Conservation (phyloP, 2,797 vertebrate genomes). For the Pangasius djambal region DNA sequence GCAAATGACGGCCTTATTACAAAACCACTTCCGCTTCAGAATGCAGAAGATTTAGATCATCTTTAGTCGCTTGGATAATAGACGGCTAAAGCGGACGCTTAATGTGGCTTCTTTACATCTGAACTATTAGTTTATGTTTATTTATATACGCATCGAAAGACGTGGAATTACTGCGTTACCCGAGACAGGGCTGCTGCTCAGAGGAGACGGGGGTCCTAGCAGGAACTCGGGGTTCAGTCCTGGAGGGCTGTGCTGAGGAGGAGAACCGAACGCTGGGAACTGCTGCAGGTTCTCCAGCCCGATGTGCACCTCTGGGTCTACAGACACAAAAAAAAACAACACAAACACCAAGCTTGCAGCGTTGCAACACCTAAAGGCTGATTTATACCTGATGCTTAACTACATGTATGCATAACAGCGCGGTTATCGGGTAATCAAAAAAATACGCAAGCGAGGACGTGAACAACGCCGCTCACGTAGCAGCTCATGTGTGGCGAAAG, state of each 20-base stretch:
- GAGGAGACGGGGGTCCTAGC: constrained; percentile 72
- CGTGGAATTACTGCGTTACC: constrained; percentile 57
- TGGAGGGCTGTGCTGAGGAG: constrained; percentile 63
- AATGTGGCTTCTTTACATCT: no score
- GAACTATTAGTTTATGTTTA: no score
- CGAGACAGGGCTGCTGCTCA: constrained; percentile 84
- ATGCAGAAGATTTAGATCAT: not conserved
- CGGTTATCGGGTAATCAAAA: no score
- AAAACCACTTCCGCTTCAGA: not conserved
- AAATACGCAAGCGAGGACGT: no score
- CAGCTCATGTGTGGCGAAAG: no score
- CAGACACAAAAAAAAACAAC: not conserved
- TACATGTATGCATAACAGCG: no score
- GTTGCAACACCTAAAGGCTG: not conserved
- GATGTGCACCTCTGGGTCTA: constrained; percentile 96
- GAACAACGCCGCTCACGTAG: no score
- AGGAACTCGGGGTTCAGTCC: constrained; percentile 68
- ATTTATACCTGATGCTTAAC: not conserved
- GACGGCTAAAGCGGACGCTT: not conserved
- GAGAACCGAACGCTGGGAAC: constrained; percentile 92
- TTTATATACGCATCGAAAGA: not conserved
- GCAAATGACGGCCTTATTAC: not conserved
- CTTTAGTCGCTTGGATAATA: no score
- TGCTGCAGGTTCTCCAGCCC: constrained; percentile 96
- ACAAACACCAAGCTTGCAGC: not conserved